phyloP scores from a whole-genome alignment of 2,113 vertebrate genomes.

The Nannospalax galili region DNA sequence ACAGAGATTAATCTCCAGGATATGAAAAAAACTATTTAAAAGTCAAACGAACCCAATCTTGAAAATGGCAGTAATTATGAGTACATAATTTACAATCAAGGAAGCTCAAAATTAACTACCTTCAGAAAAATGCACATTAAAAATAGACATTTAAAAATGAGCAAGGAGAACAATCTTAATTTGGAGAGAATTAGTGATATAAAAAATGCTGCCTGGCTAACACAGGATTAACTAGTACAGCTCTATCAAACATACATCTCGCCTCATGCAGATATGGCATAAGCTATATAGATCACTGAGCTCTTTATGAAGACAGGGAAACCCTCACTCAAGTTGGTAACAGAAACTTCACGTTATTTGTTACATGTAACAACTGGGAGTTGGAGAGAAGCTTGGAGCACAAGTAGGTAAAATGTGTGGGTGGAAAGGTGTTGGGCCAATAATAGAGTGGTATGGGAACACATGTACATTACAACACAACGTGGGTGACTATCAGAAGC shows the following conservation, averaged over 20 bases:
- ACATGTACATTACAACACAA: neutral
- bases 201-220: neutral
- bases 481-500: neutral
- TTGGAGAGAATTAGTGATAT: neutral
- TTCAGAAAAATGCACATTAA: neutral
- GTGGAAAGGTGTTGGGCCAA: neutral
- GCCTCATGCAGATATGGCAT: neutral
- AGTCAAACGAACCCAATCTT: neutral
- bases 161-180: neutral
- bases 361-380: neutral
- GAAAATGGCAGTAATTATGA: neutral
- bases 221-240: neutral
- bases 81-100: neutral
- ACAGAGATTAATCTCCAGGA: neutral
- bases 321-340: neutral
- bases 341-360: neutral
- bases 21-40: neutral
- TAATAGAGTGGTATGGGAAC: neutral
- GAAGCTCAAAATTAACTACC: neutral
- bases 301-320: neutral
- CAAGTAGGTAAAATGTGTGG: neutral
- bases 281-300: neutral
- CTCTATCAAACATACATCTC: neutral
- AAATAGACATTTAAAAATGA: neutral
- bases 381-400: neutral